Conservation (phyloP, 2,797 vertebrate species). For the Labroides dimidiatus region DNA sequence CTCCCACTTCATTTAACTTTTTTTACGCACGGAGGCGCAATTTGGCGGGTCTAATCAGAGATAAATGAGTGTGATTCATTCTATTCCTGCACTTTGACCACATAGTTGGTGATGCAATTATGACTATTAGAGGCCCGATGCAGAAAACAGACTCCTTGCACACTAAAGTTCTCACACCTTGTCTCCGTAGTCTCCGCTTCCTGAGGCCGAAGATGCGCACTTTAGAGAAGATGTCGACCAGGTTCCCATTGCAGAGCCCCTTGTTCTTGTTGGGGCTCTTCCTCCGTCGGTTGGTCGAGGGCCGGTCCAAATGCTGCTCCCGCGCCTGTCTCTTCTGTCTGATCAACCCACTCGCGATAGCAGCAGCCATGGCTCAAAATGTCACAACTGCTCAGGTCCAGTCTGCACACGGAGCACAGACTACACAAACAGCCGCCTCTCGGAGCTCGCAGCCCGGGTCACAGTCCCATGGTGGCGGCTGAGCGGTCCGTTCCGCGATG, state of each 20-base stretch:
- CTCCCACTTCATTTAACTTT: conserved; percentile 19
- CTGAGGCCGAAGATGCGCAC: conserved; percentile 99
- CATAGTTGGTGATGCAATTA: not conserved
- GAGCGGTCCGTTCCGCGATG: conserved; percentile 66
- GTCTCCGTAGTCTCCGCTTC: conserved; percentile 97
- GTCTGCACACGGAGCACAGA: conserved; percentile 80
- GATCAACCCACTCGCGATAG: conserved; percentile 98
- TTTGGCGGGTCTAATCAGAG: not conserved
- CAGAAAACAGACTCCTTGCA: conserved; percentile 41
- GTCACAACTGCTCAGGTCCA: conserved; percentile 79
- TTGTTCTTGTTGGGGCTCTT: conserved; percentile 98
- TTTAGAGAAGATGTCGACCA: conserved; percentile 99
- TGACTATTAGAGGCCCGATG: conserved; percentile 10
- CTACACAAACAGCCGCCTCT: conserved; percentile 80
- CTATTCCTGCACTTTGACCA: not conserved
- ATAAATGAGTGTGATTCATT: conserved; percentile 1
- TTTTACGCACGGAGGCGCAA: conserved; percentile 28
- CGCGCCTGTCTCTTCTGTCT: conserved; percentile 98
- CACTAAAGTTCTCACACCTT: conserved; percentile 90
- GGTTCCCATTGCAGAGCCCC: conserved; percentile 97
- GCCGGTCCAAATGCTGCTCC: conserved; percentile 97
- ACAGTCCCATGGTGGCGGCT: conserved; percentile 85
- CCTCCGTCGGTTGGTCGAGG: conserved; percentile 92
- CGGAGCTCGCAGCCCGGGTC: conserved; percentile 78
- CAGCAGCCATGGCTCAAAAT: conserved; percentile 93